Base-by-base conservation (phyloP, 1,140 invertebrate species). In the Nebria ingens region DNA sequence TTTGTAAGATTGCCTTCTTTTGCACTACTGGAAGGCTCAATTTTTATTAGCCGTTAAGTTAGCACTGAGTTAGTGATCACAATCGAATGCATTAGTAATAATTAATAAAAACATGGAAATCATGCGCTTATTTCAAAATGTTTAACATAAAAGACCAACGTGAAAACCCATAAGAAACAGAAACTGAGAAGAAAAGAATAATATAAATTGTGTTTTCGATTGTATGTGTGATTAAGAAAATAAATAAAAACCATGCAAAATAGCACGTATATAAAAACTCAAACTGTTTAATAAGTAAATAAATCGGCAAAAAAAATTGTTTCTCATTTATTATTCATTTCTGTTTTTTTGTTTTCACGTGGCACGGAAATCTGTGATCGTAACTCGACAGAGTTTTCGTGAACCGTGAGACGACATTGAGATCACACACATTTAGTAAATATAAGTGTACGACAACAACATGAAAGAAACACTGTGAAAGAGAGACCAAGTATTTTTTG, bases 291-390 rank as follows among this genome's bases (percentile, higher is more conserved):
- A 45, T 4, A 45, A 45, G 9, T 11, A 11, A 45, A 12, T 11
- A 45, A 4, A 17, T 6, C 17, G 9, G 6, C 3, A 11, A 45
- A 12, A 6, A 45, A 12, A 6, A 17, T 45, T n/a, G n/a, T n/a
- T n/a, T n/a, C n/a, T n/a, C n/a, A n/a, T n/a, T n/a, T n/a, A n/a
- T n/a, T n/a, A n/a, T n/a, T n/a, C n/a, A n/a, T n/a, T n/a, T n/a
- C n/a, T n/a, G n/a, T n/a, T n/a, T n/a, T n/a, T n/a, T n/a, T n/a
- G n/a, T n/a, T 12, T 9, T 45, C 6, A 45, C 40, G 40, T 45
- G 40, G 40, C 40, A 45, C 40, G 40, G 40, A 45, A 45, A 45
- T 45, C 40, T 45, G 40, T 45, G 40, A 45, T 45, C 40, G 40
- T 45, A 45, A 45, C 40, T 45, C 40, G 40, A 45, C 40, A 17